These are phyloP conservation scores for Euphydryas editha DNA, from an alignment of 2,888 invertebrate species.

Conservation along the genomic window DNA sequence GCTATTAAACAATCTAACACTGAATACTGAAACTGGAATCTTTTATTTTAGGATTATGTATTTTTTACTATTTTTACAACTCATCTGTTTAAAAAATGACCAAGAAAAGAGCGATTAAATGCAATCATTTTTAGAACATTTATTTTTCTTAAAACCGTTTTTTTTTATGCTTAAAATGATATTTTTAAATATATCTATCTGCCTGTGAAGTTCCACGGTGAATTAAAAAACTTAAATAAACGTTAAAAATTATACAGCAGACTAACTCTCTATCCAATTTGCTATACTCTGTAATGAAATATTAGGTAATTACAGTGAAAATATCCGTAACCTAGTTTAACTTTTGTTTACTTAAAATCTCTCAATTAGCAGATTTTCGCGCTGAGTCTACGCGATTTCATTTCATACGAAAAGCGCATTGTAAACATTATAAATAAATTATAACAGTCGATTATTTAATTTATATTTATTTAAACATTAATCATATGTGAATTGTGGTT, in stretches of 20 bases:
- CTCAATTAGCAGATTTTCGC: constrained; percentile 14
- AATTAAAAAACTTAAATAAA: neutral
- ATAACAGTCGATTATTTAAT: neutral
- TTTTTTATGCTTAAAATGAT: too few relatives aligned
- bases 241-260: neutral
- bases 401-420: neutral
- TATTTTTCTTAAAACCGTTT: too few relatives aligned
- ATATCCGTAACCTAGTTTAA: constrained; percentile 25
- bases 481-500: too few relatives aligned
- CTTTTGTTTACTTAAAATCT: constrained; percentile 18
- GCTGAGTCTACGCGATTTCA: neutral
- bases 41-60: too few relatives aligned
- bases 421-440: neutral
- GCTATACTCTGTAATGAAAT: constrained; percentile 20
- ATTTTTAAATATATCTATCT: too few relatives aligned
- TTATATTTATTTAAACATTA: too few relatives aligned
- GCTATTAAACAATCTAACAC: constrained; percentile 55
- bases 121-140: too few relatives aligned
- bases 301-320: constrained; percentile 19
- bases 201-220: too few relatives aligned
- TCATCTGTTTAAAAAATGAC: too few relatives aligned
- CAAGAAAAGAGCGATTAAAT: too few relatives aligned
- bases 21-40: too few relatives aligned
- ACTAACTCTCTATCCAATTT: constrained; percentile 22
- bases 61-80: too few relatives aligned